Conservation (phyloP, 2,797 vertebrate genomes). For the Mormyrus hasselquistii region DNA sequence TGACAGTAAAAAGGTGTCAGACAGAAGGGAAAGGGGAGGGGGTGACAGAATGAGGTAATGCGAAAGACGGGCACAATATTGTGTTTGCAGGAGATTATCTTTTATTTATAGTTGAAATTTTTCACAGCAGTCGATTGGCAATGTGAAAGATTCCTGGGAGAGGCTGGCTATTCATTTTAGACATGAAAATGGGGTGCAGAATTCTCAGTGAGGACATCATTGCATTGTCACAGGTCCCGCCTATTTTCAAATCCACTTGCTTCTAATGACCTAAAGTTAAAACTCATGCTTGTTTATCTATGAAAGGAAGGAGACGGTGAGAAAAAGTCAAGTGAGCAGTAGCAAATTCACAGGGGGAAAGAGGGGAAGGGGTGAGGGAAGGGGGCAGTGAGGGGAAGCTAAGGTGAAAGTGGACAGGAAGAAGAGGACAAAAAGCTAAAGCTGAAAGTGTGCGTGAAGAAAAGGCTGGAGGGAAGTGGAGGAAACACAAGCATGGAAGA, state of each 20-base stretch:
- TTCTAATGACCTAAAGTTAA: background rate
- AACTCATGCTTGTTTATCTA: background rate
- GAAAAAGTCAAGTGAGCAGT: background rate
- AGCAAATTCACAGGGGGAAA: background rate
- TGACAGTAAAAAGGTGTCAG: constrained; percentile 6
- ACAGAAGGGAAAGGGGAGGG: constrained; percentile 9
- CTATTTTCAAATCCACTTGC: background rate
- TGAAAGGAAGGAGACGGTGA: background rate
- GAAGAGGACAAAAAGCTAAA: background rate
- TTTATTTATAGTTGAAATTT: constrained; percentile 60
- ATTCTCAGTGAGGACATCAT: background rate
- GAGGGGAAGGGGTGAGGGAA: background rate
- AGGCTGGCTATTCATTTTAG: constrained; percentile 63
- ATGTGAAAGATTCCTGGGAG: constrained; percentile 46
- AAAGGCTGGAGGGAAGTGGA: background rate
- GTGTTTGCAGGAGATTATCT: constrained; percentile 61
- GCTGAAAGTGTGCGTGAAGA: background rate
- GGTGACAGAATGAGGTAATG: constrained; percentile 20
- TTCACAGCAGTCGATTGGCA: constrained; percentile 58
- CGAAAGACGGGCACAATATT: background rate
- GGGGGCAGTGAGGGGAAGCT: background rate
- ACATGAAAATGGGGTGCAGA: constrained; percentile 23
- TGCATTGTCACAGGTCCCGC: background rate
- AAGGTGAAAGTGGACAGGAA: background rate
- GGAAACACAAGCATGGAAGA: background rate